These are phyloP conservation scores for Pseudomyrmex dendroicus DNA, from an alignment of 1,140 invertebrate genomes.

Conservation along the genomic window DNA sequence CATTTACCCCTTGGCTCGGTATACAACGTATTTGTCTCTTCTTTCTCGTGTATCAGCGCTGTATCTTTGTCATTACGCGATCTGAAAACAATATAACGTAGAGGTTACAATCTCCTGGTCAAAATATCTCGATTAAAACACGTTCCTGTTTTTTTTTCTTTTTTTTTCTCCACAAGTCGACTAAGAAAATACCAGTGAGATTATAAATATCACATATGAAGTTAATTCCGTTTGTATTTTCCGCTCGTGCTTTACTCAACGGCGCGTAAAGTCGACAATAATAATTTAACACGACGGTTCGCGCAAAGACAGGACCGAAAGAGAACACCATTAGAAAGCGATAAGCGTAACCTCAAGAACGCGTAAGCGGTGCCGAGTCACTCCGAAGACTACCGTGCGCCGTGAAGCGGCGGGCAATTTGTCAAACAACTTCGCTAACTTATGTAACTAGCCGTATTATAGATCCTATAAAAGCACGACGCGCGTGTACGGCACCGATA, in stretches of 20 bases:
- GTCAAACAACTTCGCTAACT: constrained; percentile 32
- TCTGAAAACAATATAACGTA: constrained; percentile 56
- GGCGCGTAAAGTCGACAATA: not conserved
- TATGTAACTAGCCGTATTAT: constrained; percentile 40
- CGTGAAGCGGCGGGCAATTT: constrained; percentile 34
- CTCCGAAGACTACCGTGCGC: constrained; percentile 32
- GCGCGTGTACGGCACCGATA: not conserved
- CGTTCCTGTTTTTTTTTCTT: not conserved
- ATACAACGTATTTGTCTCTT: constrained; percentile 62
- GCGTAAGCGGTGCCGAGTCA: constrained; percentile 4
- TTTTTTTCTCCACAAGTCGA: not conserved
- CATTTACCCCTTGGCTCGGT: constrained; percentile 80
- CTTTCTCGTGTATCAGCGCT: constrained; percentile 67
- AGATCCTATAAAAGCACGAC: constrained; percentile 3
- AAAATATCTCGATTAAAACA: not conserved
- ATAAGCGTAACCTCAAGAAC: constrained; percentile 16
- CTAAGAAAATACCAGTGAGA: not conserved
- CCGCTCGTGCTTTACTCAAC: not conserved
- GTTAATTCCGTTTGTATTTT: not conserved
- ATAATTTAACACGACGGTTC: constrained; percentile 16
- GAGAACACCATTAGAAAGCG: constrained; percentile 39
- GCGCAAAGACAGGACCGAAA: constrained; percentile 3
- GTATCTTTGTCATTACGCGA: constrained; percentile 70
- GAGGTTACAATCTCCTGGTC: not conserved
- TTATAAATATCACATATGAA: constrained; percentile 12